Conservation (phyloP, 2,888 invertebrate genomes). For the Emmelina monodactyla region DNA sequence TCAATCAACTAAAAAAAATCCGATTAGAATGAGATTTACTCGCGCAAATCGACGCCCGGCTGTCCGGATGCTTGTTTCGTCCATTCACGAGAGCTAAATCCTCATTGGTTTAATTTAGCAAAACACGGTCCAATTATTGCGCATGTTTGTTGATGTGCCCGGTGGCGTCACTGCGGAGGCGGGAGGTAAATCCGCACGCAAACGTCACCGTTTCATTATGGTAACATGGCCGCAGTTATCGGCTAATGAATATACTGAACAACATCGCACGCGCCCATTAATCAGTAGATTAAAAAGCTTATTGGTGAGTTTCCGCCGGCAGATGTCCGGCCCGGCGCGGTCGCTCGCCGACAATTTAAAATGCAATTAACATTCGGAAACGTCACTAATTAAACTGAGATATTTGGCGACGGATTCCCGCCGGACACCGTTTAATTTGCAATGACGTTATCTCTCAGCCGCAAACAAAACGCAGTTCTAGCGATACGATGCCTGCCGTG, state of each 20-base stretch:
- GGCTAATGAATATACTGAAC: constrained; percentile 1
- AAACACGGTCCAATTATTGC: too few relatives aligned
- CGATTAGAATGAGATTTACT: too few relatives aligned
- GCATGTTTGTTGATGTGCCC: too few relatives aligned
- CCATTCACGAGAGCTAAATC: too few relatives aligned
- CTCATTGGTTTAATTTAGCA: too few relatives aligned
- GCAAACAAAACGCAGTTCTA: neutral
- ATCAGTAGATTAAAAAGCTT: constrained; percentile 1
- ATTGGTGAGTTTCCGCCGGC: neutral
- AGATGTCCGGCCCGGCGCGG: too few relatives aligned
- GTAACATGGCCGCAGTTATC: neutral
- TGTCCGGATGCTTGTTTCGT: too few relatives aligned
- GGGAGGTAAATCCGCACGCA: neutral
- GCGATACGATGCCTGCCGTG: too few relatives aligned
- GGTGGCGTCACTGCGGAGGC: neutral
- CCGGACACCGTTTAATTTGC: constrained; percentile 8
- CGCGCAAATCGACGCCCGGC: too few relatives aligned
- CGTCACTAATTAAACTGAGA: constrained; percentile 43
- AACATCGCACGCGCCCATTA: neutral
- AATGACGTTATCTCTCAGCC: constrained; percentile 10
- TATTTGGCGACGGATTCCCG: constrained; percentile 23
- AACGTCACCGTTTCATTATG: neutral
- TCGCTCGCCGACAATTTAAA: constrained; percentile 33
- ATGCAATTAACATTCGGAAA: constrained; percentile 39
- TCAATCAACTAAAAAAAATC: neutral